phyloP scores from a whole-genome alignment of 2,888 invertebrate species.

The Euphydryas editha region DNA sequence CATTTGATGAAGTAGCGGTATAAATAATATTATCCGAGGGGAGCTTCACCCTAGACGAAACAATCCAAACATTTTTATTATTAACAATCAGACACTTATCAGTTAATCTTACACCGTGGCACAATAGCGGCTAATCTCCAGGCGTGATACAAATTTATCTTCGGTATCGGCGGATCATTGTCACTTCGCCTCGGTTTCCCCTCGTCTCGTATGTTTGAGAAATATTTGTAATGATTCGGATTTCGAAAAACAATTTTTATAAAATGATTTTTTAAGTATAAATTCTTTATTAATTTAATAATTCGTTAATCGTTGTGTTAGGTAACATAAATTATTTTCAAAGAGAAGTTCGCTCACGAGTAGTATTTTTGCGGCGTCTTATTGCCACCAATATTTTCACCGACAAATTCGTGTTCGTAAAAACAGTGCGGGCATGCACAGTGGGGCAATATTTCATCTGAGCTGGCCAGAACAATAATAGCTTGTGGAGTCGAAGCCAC shows the following conservation, averaged over 20 bases:
- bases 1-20: constrained; percentile 53
- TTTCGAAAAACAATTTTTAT: constrained; percentile 17
- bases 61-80: constrained; percentile 77
- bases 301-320: neutral
- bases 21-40: constrained; percentile 59
- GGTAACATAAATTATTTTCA: neutral
- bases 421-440: constrained; percentile 77
- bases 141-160: constrained; percentile 81
- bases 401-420: constrained; percentile 75
- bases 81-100: constrained; percentile 80
- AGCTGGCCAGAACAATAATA: constrained; percentile 83
- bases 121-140: constrained; percentile 78
- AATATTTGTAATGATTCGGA: constrained; percentile 57
- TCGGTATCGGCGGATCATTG: constrained; percentile 65
- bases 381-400: constrained; percentile 76
- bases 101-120: constrained; percentile 79
- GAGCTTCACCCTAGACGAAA: constrained; percentile 53
- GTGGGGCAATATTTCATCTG: constrained; percentile 82
- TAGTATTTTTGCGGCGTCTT: constrained; percentile 67
- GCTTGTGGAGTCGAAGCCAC: constrained; percentile 78
- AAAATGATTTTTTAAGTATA: neutral
- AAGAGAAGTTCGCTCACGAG: constrained; percentile 56
- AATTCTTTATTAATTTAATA: no score
- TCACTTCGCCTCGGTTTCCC: constrained; percentile 58
- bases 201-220: constrained; percentile 52